A percentile compares a stretch with the other conserved stretches of the same genome.
These are phyloP conservation scores for Cichlasoma orientale DNA, from an alignment of 2,797 vertebrate genomes.

Conservation along the genomic window DNA sequence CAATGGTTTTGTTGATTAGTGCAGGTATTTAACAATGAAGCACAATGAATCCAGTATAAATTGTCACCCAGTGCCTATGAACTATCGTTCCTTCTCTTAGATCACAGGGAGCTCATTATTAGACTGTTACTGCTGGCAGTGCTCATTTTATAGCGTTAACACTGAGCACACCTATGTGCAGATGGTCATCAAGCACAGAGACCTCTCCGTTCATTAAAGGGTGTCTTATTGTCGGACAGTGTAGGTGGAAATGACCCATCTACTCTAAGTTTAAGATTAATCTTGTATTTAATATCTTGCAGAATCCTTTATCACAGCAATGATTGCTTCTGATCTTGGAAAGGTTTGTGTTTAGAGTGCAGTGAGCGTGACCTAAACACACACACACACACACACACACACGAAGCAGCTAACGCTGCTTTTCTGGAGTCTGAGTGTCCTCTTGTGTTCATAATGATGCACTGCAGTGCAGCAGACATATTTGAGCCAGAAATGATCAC, in stretches of 20 bases:
- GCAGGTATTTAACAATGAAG: too few relatives aligned
- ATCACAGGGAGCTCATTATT: neutral
- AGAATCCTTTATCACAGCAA: neutral
- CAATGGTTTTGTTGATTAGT: too few relatives aligned
- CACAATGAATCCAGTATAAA: too few relatives aligned
- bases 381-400: accelerated
- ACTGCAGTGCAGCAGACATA: neutral
- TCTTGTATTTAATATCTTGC: neutral
- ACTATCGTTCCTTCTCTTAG: too few relatives aligned
- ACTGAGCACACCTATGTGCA: neutral
- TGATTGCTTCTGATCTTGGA: neutral
- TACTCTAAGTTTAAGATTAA: neutral
- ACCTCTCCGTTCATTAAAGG: neutral
- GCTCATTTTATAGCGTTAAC: neutral
- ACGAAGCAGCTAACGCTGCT: accelerated
- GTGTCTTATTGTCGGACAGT: too few relatives aligned
- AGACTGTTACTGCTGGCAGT: neutral
- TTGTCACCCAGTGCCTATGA: too few relatives aligned
- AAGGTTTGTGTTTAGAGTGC: neutral
- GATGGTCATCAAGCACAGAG: accelerated
- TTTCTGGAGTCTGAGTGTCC: neutral
- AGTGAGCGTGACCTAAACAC: neutral
- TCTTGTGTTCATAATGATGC: neutral
- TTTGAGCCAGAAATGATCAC: neutral
- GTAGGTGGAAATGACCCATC: too few relatives aligned